phyloP scores from a whole-genome alignment of 2,888 invertebrate genomes.

The Notocelia uddmanniana region DNA sequence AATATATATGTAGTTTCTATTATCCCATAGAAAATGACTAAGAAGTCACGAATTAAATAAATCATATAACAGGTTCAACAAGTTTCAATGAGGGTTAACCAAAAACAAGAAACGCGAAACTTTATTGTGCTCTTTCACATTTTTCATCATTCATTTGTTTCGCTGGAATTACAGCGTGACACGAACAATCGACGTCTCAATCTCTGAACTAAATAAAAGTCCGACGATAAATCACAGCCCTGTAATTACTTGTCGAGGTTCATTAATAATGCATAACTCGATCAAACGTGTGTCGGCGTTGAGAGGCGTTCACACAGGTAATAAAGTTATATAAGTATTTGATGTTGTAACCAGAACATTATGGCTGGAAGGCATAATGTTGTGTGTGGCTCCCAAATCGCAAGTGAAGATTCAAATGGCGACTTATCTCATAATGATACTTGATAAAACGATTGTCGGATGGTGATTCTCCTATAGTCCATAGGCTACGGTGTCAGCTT shows the following conservation, averaged over 20 bases:
- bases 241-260: slow-evolving; percentile 77
- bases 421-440: slow-evolving; percentile 16
- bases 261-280: slow-evolving; percentile 85
- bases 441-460: background rate
- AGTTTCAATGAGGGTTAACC: background rate
- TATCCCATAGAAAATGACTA: no score
- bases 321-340: slow-evolving; percentile 37
- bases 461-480: no score
- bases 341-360: slow-evolving; percentile 19
- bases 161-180: slow-evolving; percentile 22
- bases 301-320: slow-evolving; percentile 40
- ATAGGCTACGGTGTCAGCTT: no score
- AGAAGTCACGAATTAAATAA: background rate
- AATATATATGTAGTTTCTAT: no score
- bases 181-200: slow-evolving; percentile 53
- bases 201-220: slow-evolving; percentile 47
- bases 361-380: slow-evolving; percentile 20
- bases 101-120: background rate
- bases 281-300: slow-evolving; percentile 67
- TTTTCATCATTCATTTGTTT: slow-evolving; percentile 15
- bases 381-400: slow-evolving; percentile 31
- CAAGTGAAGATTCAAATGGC: slow-evolving; percentile 4
- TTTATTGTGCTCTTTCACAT: background rate
- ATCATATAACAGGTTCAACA: background rate
- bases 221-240: slow-evolving; percentile 71